phyloP scores from a whole-genome alignment of 2,113 vertebrate species.

The Zootoca vivipara region DNA sequence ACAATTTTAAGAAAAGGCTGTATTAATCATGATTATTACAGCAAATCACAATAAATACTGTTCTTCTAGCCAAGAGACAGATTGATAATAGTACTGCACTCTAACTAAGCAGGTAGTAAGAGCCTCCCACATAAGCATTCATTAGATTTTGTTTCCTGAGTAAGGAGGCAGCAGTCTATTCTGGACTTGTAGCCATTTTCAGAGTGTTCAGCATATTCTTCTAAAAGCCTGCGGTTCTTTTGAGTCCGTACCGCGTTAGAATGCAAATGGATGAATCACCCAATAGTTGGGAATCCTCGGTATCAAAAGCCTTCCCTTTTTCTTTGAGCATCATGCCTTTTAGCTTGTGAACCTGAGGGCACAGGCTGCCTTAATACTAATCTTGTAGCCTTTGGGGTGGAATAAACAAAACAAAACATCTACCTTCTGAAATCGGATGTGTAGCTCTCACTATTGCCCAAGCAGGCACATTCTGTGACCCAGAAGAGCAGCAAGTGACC shows the following conservation, averaged over 20 bases:
- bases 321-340: no score
- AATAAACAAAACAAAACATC: no score
- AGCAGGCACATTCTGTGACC: no score
- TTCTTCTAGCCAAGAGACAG: conserved; percentile 49
- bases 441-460: neutral
- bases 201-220: neutral
- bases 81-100: conserved; percentile 43
- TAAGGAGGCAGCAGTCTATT: neutral
- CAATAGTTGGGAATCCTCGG: no score
- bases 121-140: conserved; percentile 7
- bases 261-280: neutral
- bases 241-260: neutral
- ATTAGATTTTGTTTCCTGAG: neutral
- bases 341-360: no score
- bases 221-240: neutral
- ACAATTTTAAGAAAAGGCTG: conserved; percentile 69
- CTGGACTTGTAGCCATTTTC: neutral
- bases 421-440: neutral
- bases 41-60: conserved; percentile 65
- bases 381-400: no score
- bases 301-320: neutral
- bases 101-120: neutral
- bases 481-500: no score
- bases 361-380: no score
- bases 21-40: conserved; percentile 69